Evolutionary conservation across 2,888 invertebrate species (phyloP), one percentile per base, ranked within the genome.

Genomic region (Ptilodon capucinus): DNA sequence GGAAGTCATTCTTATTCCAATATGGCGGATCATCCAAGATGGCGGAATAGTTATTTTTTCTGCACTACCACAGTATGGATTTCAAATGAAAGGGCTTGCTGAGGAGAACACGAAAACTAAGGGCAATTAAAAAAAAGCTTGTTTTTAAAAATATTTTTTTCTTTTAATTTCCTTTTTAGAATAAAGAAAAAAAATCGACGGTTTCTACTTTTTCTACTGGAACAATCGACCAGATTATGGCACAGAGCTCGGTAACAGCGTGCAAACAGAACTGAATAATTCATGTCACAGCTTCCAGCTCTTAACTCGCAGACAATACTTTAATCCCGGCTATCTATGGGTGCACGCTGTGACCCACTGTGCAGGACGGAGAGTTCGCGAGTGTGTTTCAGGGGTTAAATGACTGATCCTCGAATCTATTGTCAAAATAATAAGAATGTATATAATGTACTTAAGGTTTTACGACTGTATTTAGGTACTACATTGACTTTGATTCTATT

Each of bases 291-390:
- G 46, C 44, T 48, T 43, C 36, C 42, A 41, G 35, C 35, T 35
- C 30, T 48, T 35, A 35, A 25, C 35, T 23, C 38, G 18, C 23
- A 38, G 34, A 52, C 60, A 64, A 66, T 64, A 66, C 64, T 54
- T 50, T 57, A 67, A 64, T 67, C 54, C 40, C 39, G 3, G 51
- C 45, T 60, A 67, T 64, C 68, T 64, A 17, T 38, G 45, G 40
- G 32, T 35, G 46, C 64, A 54, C 42, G 40, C 46, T 19, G 13
- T 32, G 32, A 32, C 32, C 28, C n/a, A n/a, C 28, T n/a, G 28
- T 28, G 28, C n/a, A 28, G 28, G 28, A n/a, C 9, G 23, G 7
- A 23, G 7, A 23, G 23, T 28, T n/a, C 28, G 28, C n/a, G 28
- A 28, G 28, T 2, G 28, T n/a, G 28, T 11, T 25, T 25, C 11